Evolutionary conservation across 2,888 invertebrate genomes (phyloP).

Genomic region (Amaurobius ferox): DNA sequence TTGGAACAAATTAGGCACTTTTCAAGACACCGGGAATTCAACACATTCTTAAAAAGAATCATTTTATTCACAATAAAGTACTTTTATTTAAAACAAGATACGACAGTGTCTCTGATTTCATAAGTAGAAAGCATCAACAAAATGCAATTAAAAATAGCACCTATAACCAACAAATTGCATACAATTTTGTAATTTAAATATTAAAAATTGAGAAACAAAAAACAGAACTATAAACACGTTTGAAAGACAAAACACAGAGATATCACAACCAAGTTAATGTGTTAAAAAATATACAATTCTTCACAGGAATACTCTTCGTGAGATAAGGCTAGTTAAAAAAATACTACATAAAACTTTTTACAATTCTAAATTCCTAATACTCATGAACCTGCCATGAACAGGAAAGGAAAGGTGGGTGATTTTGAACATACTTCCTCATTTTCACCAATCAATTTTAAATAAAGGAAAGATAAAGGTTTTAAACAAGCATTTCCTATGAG

Average conservation of each 20-base stretch:
- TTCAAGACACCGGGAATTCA: slow-evolving; percentile 3
- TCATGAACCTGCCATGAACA: slow-evolving; percentile 66
- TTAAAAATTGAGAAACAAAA: neutral
- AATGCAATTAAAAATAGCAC: neutral
- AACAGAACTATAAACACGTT: neutral
- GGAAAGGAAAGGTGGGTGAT: neutral
- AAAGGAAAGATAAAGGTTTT: no score
- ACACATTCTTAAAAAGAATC: no score
- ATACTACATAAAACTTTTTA: slow-evolving; percentile 9
- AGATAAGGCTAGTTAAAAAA: neutral
- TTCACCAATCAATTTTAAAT: neutral
- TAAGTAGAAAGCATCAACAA: slow-evolving; percentile 9
- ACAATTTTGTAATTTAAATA: neutral
- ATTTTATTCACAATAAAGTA: no score
- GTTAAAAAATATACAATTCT: slow-evolving; percentile 39
- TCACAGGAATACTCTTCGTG: slow-evolving; percentile 11
- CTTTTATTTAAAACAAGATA: neutral
- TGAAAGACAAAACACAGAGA: slow-evolving; percentile 51
- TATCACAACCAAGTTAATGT: slow-evolving; percentile 64
- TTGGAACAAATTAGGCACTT: slow-evolving; percentile 45
- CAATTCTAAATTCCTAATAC: slow-evolving; percentile 1
- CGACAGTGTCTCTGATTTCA: neutral
- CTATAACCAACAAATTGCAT: slow-evolving; percentile 1
- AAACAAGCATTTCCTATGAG: no score
- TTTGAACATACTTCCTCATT: slow-evolving; percentile 10